Percentiles rank a stretch among this genome's conserved stretches.
phyloP scores from a whole-genome alignment of 2,797 vertebrate genomes.

The Tauraco hartlaubi region DNA sequence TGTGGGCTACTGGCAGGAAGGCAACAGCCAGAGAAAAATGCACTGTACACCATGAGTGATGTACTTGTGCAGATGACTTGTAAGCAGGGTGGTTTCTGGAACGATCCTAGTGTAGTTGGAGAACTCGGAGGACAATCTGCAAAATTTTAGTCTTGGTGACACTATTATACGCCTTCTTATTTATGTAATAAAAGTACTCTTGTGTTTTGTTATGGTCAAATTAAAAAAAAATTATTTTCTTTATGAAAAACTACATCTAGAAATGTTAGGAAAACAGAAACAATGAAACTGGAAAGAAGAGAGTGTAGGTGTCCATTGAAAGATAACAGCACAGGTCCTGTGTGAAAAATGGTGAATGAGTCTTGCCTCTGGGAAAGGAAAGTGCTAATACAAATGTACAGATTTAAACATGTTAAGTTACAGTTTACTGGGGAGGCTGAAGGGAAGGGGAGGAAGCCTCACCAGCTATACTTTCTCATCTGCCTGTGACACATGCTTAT shows the following conservation, averaged over 20 bases:
- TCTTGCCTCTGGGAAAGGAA: background rate
- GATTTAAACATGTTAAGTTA: background rate
- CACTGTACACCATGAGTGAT: rapidly evolving
- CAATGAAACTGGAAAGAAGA: background rate
- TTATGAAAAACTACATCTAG: background rate
- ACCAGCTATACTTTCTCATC: background rate
- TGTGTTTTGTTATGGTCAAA: background rate
- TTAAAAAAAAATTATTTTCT: background rate
- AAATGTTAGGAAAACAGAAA: background rate
- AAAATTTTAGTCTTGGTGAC: background rate
- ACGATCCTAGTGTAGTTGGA: background rate
- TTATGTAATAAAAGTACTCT: background rate
- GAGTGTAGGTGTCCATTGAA: background rate
- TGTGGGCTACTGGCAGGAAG: background rate
- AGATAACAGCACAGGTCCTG: background rate
- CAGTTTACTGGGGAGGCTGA: background rate
- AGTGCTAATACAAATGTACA: background rate
- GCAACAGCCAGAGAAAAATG: background rate
- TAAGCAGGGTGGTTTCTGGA: background rate
- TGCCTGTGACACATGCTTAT: background rate
- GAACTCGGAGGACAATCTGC: background rate
- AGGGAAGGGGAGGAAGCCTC: background rate
- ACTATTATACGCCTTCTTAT: background rate
- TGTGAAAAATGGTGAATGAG: background rate
- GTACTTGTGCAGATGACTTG: background rate